These are phyloP conservation scores for Pseudorectes ferrugineus DNA, from an alignment of 2,113 vertebrate species.

Conservation along the genomic window DNA sequence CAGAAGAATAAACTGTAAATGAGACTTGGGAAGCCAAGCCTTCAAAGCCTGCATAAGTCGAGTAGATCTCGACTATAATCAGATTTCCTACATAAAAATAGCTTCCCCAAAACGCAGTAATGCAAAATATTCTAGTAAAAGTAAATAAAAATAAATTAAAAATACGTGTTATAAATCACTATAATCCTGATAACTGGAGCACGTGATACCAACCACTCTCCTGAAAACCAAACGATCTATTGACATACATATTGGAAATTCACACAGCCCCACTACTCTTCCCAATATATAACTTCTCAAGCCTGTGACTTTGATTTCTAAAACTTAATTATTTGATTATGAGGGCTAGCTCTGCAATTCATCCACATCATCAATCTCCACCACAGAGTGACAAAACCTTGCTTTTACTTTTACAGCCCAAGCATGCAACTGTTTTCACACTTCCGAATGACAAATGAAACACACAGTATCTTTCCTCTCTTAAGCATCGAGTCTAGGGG, in stretches of 20 bases:
- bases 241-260: neutral
- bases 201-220: neutral
- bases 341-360: neutral
- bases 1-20: neutral
- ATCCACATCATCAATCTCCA: neutral
- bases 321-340: neutral
- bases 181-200: neutral
- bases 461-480: neutral
- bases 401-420: neutral
- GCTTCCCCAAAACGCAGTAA: neutral
- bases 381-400: neutral
- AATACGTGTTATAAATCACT: neutral
- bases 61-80: neutral
- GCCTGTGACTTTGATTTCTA: neutral
- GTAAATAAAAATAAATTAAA: neutral
- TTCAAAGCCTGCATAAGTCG: neutral
- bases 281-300: neutral
- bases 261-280: neutral
- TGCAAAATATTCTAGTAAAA: neutral
- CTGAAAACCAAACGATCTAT: neutral
- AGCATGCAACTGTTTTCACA: neutral
- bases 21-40: neutral
- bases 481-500: neutral
- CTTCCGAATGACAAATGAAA: neutral
- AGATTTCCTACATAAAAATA: neutral